Conservation (phyloP, 2,888 invertebrate genomes). For the Phyllotreta striolata region DNA sequence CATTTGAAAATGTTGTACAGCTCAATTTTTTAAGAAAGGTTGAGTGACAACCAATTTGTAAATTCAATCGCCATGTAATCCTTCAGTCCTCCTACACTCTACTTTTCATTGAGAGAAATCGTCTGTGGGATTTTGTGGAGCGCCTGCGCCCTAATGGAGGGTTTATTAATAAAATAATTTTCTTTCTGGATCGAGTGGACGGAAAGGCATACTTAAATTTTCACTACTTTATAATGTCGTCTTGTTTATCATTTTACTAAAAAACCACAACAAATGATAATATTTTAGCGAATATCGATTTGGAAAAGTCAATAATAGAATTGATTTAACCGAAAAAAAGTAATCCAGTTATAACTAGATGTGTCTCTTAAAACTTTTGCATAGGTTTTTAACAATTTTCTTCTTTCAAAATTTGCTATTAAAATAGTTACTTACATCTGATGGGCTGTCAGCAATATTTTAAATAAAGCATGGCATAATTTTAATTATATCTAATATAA, state of each 20-base stretch:
- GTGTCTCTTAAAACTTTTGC: no score
- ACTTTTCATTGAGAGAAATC: conserved; percentile 3
- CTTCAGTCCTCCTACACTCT: conserved; percentile 15
- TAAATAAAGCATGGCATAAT: no score
- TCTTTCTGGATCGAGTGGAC: conserved; percentile 6
- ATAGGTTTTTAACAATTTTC: not conserved
- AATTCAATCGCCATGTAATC: not conserved
- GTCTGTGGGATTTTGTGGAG: conserved; percentile 2
- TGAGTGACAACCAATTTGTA: no score
- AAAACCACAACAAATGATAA: no score
- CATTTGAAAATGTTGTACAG: no score
- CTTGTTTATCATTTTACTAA: no score
- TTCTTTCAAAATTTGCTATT: not conserved
- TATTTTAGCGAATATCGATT: no score
- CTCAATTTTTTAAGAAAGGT: no score
- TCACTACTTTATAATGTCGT: not conserved
- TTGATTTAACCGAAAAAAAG: not conserved
- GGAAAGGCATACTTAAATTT: conserved; percentile 6
- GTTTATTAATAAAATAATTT: conserved; percentile 9
- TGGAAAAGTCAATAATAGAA: no score
- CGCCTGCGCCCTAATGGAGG: not conserved
- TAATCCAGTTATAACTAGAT: not conserved
- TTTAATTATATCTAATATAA: no score
- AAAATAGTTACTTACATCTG: not conserved
- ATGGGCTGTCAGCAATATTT: no score